A percentile compares a stretch with the other conserved stretches of the same genome.
Evolutionary conservation across 2,797 vertebrate genomes (phyloP).

Genomic region (Apogon hyalosoma): DNA sequence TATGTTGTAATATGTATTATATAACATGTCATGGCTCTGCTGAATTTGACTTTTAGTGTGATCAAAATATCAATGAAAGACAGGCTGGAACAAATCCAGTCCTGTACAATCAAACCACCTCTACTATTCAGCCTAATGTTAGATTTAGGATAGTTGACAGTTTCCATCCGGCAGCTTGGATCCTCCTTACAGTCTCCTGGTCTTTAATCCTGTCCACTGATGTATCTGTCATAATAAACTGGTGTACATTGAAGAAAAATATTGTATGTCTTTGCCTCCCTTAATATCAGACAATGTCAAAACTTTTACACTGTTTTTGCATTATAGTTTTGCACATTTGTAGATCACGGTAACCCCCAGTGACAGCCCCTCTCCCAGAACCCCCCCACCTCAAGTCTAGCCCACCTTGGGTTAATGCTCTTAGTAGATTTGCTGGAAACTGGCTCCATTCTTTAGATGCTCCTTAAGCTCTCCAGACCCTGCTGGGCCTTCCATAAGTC

Average conservation of each 20-base stretch:
- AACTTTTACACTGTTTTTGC: neutral
- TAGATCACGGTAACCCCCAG: constrained; percentile 18
- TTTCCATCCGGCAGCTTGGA: neutral
- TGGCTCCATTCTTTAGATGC: constrained; percentile 27
- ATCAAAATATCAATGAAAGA: no score
- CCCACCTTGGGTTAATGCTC: constrained; percentile 58
- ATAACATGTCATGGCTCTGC: no score
- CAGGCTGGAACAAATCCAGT: no score
- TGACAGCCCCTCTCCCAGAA: neutral
- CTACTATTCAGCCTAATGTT: no score
- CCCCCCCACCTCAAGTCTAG: constrained; percentile 20
- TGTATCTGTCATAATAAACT: neutral
- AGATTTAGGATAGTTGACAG: no score
- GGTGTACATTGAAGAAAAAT: neutral
- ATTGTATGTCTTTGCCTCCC: neutral
- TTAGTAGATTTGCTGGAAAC: constrained; percentile 55
- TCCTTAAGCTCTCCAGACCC: constrained; percentile 7
- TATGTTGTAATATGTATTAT: no score
- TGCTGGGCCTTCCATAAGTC: neutral
- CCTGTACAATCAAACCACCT: no score
- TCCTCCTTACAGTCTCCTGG: neutral
- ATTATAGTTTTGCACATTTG: constrained; percentile 8
- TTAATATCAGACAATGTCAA: no score
- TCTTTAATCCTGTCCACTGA: neutral
- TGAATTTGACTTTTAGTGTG: no score